Evolutionary conservation across 1,140 invertebrate genomes (phyloP).

Genomic region (Panagrolaimus sp.): DNA sequence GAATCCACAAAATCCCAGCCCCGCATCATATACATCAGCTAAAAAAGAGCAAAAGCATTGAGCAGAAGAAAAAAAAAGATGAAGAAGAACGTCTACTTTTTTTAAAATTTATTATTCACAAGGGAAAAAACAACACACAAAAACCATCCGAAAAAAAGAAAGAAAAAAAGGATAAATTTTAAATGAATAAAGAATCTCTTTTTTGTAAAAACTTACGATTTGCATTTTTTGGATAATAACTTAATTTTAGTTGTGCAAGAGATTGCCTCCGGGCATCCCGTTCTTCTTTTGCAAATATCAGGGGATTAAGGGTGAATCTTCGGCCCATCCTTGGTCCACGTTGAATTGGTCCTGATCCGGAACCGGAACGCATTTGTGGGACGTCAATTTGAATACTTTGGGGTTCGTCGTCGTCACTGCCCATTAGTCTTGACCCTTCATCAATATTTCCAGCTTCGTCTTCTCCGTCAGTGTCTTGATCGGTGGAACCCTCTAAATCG

Average conservation of each 20-base stretch:
- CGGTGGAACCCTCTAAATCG: conserved; percentile 9
- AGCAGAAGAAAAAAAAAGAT: too few species aligned
- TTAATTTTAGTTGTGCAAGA: conserved; percentile 56
- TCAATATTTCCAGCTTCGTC: background rate
- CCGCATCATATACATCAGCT: conserved; percentile 67
- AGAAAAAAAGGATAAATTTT: background rate
- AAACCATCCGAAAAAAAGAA: too few species aligned
- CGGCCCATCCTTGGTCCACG: conserved; percentile 32
- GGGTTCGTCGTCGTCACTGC: conserved; percentile 14
- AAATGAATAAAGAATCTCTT: background rate
- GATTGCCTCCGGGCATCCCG: conserved; percentile 57
- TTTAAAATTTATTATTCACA: too few species aligned
- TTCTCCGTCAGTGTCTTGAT: conserved; percentile 4
- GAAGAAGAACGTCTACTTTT: too few species aligned
- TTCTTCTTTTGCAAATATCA: conserved; percentile 59
- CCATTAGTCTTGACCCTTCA: background rate
- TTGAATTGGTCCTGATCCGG: background rate
- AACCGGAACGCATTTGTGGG: conserved; percentile 11
- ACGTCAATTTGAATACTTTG: conserved; percentile 29
- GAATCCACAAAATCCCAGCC: conserved; percentile 73
- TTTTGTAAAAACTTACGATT: conserved; percentile 44
- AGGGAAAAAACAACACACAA: too few species aligned
- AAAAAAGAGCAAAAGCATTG: too few species aligned
- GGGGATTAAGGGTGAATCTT: conserved; percentile 56
- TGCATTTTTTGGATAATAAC: conserved; percentile 57